Percentiles rank a stretch among this genome's conserved stretches.
These are phyloP conservation scores for Isaurus tuberculatus DNA, from an alignment of 92 coral and sea anemone genomes.

Conservation along the genomic window DNA sequence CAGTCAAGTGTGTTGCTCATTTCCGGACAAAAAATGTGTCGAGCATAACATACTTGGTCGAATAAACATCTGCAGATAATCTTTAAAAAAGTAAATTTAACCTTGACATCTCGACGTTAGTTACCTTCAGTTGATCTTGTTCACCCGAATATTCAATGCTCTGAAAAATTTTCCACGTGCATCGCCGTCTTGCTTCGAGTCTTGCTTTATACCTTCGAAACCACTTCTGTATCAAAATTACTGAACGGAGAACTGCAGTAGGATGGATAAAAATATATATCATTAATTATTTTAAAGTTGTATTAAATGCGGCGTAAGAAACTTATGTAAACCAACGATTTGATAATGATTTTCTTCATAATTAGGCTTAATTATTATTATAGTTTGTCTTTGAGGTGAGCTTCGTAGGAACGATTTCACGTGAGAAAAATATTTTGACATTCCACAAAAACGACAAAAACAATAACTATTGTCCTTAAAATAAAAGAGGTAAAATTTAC, in stretches of 20 bases:
- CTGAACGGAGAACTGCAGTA: conserved; percentile 84
- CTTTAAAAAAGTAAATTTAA: background rate
- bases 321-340: background rate
- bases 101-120: background rate
- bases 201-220: conserved; percentile 92
- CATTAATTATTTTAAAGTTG: background rate
- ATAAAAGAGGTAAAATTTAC: conserved; percentile 30
- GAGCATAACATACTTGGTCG: background rate
- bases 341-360: too few species aligned
- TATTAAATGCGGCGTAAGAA: background rate
- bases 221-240: conserved; percentile 95
- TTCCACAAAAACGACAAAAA: background rate
- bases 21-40: conserved; percentile 22
- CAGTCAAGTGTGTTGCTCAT: background rate
- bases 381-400: too few species aligned
- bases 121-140: conserved; percentile 96
- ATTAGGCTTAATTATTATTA: too few species aligned
- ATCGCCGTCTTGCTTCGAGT: conserved; percentile 92
- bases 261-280: background rate
- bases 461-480: background rate
- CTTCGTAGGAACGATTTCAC: too few species aligned
- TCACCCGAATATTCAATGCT: conserved; percentile 95
- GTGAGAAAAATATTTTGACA: background rate
- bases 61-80: background rate
- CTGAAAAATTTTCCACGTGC: conserved; percentile 99